These are phyloP conservation scores for Lepidochitona cinerea DNA, from an alignment of 2,888 invertebrate species.

Conservation along the genomic window DNA sequence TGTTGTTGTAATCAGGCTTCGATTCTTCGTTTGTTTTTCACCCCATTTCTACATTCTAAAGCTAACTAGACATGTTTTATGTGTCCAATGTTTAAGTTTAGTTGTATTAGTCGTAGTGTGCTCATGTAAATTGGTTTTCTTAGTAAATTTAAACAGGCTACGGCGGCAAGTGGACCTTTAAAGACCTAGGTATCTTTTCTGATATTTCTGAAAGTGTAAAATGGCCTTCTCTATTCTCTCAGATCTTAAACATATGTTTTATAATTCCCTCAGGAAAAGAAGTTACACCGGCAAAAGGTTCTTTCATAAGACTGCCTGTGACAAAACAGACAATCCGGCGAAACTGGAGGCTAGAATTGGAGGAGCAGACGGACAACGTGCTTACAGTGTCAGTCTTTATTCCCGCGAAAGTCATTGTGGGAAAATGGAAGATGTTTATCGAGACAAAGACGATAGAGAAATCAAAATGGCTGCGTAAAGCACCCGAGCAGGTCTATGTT, in stretches of 20 bases:
- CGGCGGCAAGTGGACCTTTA: too few relatives aligned
- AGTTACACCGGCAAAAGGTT: conserved; percentile 51
- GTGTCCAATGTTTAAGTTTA: too few relatives aligned
- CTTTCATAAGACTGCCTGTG: conserved; percentile 42
- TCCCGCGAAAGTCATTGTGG: conserved; percentile 47
- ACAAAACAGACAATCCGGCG: conserved; percentile 38
- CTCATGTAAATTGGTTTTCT: too few relatives aligned
- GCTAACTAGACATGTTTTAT: too few relatives aligned
- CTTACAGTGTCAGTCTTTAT: conserved; percentile 43
- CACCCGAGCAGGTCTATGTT: conserved; percentile 78
- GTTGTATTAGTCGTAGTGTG: too few relatives aligned
- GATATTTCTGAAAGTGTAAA: too few relatives aligned
- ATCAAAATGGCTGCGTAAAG: conserved; percentile 50
- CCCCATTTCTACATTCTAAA: too few relatives aligned
- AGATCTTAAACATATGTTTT: background rate
- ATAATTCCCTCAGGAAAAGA: conserved; percentile 42
- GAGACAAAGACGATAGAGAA: conserved; percentile 41
- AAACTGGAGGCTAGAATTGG: conserved; percentile 44
- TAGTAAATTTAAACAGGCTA: too few relatives aligned
- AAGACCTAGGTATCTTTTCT: too few relatives aligned
- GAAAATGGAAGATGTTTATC: conserved; percentile 52
- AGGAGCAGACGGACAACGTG: conserved; percentile 27
- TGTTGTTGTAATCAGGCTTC: too few relatives aligned
- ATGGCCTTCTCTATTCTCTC: too few relatives aligned
- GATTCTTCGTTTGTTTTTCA: too few relatives aligned